A percentile compares a stretch with the other conserved stretches of the same genome.
phyloP scores from a whole-genome alignment of 2,797 vertebrate genomes.

The Bovichtus variegatus region DNA sequence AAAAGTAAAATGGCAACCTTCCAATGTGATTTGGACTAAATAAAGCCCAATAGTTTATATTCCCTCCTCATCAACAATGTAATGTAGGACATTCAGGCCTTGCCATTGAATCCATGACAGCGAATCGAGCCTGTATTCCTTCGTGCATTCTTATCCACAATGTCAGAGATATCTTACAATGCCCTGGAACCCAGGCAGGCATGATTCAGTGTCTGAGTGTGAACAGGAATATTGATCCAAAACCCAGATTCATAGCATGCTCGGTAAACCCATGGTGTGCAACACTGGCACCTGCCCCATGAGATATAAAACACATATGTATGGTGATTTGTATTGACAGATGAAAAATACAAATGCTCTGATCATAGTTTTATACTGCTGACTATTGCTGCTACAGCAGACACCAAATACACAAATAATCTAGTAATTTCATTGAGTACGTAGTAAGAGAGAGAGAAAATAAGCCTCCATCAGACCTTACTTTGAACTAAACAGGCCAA shows the following conservation, averaged over 20 bases:
- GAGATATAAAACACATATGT: constrained; percentile 38
- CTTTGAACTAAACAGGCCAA: constrained; percentile 74
- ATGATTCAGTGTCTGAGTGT: constrained; percentile 56
- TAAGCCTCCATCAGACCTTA: constrained; percentile 43
- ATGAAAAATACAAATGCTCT: constrained; percentile 33
- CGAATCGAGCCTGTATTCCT: constrained; percentile 26
- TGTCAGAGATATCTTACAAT: constrained; percentile 39
- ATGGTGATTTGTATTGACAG: constrained; percentile 28
- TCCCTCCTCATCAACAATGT: constrained; percentile 18
- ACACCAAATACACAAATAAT: constrained; percentile 34
- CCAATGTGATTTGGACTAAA: constrained; percentile 24
- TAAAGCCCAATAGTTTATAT: constrained; percentile 16
- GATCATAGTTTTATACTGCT: constrained; percentile 9
- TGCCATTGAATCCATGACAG: constrained; percentile 16
- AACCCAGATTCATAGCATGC: constrained; percentile 57
- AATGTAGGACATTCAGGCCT: constrained; percentile 48
- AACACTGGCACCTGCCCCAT: constrained; percentile 41
- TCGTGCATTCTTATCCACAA: constrained; percentile 32
- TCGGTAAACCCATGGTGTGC: constrained; percentile 55
- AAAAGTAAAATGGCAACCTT: constrained; percentile 58
- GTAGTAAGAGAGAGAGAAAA: background rate
- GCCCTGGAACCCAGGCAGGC: constrained; percentile 46
- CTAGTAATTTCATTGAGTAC: constrained; percentile 48
- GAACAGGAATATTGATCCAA: constrained; percentile 73
- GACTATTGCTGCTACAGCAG: constrained; percentile 11